Evolutionary conservation across 1,140 invertebrate genomes (phyloP).

Genomic region (Neodiprion lecontei): DNA sequence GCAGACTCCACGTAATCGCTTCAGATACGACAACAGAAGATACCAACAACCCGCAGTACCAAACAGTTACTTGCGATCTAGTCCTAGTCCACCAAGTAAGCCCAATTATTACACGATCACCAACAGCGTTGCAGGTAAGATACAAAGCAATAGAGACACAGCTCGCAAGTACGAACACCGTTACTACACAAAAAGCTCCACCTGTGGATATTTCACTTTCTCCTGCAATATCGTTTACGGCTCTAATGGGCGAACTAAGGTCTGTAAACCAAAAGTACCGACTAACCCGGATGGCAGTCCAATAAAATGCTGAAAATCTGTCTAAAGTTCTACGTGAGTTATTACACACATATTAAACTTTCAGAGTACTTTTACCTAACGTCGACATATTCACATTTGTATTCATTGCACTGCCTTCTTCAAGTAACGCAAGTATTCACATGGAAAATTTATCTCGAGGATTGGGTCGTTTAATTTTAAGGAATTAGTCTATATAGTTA

Average conservation of each 20-base stretch:
- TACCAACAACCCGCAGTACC: slow-evolving; percentile 7
- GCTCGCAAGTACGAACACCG: slow-evolving; percentile 63
- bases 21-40: not conserved
- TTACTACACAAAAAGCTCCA: slow-evolving; percentile 85
- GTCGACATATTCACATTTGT: not conserved
- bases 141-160: slow-evolving; percentile 62
- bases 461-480: too few relatives aligned
- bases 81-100: slow-evolving; percentile 31
- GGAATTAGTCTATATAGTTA: too few relatives aligned
- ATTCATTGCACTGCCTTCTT: not conserved
- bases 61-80: not conserved
- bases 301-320: slow-evolving; percentile 52
- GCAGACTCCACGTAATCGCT: slow-evolving; percentile 35
- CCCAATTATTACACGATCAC: slow-evolving; percentile 68
- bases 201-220: slow-evolving; percentile 85
- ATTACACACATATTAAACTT: not conserved
- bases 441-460: not conserved
- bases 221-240: slow-evolving; percentile 80
- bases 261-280: slow-evolving; percentile 77
- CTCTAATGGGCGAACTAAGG: slow-evolving; percentile 77
- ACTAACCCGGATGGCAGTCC: slow-evolving; percentile 65
- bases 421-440: not conserved
- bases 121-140: slow-evolving; percentile 77
- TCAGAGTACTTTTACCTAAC: not conserved
- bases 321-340: not conserved